phyloP scores from a whole-genome alignment of 1,140 invertebrate species.

The Bradysia coprophila region DNA sequence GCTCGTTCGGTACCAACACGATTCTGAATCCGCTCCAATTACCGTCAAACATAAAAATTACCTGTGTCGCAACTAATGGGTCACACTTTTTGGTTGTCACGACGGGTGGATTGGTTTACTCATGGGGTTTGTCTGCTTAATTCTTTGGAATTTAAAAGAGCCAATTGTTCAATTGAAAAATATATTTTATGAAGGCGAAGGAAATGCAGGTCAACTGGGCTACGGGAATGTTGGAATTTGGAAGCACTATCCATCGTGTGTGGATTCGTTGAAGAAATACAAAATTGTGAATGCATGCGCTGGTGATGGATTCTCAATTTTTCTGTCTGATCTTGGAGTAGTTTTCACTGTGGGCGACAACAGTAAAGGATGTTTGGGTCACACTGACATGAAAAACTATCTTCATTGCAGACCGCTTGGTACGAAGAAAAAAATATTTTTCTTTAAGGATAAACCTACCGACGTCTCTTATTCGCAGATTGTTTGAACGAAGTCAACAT shows the following conservation, averaged over 20 bases:
- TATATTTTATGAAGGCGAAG: too few species aligned
- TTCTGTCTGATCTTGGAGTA: conserved; percentile 48
- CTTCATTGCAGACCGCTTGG: conserved; percentile 34
- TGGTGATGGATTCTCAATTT: conserved; percentile 38
- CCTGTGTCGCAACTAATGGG: conserved; percentile 37
- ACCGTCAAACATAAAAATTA: conserved; percentile 30
- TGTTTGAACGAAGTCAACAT: conserved; percentile 37
- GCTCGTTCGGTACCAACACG: conserved; percentile 30
- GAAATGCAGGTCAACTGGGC: conserved; percentile 45
- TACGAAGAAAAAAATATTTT: too few species aligned
- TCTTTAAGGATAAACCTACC: too few species aligned
- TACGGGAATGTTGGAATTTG: conserved; percentile 33
- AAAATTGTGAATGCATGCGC: conserved; percentile 28
- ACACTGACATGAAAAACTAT: conserved; percentile 37
- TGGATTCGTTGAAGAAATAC: conserved; percentile 38
- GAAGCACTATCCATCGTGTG: conserved; percentile 31
- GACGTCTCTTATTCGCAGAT: too few species aligned
- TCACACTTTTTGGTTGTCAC: conserved; percentile 52
- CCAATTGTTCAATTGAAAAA: too few species aligned
- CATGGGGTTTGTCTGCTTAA: not conserved
- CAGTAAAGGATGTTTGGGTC: conserved; percentile 41
- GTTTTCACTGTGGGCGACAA: conserved; percentile 54
- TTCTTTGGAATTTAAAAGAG: too few species aligned
- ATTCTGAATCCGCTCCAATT: conserved; percentile 32
- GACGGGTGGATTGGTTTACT: conserved; percentile 23